Percentiles rank a stretch among this genome's conserved stretches.
phyloP scores from a whole-genome alignment of 2,797 vertebrate species.

The Spinibarbus caldwelli region DNA sequence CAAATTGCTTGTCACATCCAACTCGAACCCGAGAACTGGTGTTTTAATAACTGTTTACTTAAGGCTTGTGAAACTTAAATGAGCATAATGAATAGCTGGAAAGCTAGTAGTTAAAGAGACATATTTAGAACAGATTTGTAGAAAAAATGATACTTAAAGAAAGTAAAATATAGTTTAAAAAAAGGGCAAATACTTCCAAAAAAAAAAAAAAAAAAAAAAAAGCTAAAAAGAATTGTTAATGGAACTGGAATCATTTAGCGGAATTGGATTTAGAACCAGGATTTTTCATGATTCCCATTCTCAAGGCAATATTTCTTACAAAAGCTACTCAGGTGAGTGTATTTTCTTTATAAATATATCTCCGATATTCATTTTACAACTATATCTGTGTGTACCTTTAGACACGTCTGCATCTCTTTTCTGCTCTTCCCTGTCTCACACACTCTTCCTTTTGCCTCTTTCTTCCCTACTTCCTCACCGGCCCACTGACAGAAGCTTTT shows the following conservation, averaged over 20 bases:
- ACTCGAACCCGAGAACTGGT: conserved; percentile 4
- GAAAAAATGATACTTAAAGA: no score
- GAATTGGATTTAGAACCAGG: no score
- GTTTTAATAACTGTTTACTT: neutral
- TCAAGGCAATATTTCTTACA: neutral
- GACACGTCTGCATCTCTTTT: conserved; percentile 35
- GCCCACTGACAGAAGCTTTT: conserved; percentile 55
- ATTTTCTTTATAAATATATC: neutral
- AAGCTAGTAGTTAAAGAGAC: neutral
- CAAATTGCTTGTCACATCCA: neutral
- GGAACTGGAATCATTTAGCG: neutral
- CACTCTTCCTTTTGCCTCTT: conserved; percentile 20
- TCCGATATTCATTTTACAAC: neutral
- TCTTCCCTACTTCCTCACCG: conserved; percentile 28
- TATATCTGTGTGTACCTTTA: conserved; percentile 39
- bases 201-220: no score
- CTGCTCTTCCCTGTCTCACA: conserved; percentile 2
- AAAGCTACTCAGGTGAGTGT: neutral
- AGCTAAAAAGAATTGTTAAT: neutral
- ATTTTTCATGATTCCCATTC: no score
- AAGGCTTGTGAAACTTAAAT: neutral
- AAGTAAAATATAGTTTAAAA: no score
- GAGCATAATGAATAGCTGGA: neutral
- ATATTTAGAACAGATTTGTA: neutral
- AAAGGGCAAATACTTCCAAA: neutral